Conservation (phyloP, 2,797 vertebrate genomes). For the Pyrocephalus nanus region DNA sequence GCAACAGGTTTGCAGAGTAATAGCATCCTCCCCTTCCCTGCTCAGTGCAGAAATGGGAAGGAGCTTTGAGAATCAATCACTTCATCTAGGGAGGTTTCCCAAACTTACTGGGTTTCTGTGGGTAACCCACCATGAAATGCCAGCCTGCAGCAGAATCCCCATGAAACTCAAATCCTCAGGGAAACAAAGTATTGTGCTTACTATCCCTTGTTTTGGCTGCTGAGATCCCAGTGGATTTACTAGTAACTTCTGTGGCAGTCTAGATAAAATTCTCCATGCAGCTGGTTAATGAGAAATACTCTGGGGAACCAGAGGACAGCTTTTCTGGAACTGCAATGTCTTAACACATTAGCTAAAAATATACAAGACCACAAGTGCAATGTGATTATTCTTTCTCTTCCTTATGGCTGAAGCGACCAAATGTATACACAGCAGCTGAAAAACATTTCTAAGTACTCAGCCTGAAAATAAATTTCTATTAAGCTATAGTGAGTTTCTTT, state of each 20-base stretch:
- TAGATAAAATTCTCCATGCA: neutral
- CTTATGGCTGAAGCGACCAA: constrained; percentile 4
- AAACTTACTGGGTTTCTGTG: neutral
- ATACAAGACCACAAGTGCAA: neutral
- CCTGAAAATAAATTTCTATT: neutral
- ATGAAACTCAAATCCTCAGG: neutral
- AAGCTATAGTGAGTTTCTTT: neutral
- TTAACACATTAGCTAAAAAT: constrained; percentile 24
- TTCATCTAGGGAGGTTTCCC: neutral
- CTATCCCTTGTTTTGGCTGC: neutral
- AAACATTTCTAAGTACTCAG: neutral
- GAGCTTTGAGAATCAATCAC: neutral
- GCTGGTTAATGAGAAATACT: constrained; percentile 16
- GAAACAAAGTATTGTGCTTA: neutral
- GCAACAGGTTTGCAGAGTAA: neutral
- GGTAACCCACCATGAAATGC: neutral
- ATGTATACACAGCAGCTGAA: neutral
- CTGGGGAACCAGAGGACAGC: neutral
- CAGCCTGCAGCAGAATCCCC: neutral
- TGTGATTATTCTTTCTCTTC: neutral
- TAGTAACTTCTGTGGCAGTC: neutral
- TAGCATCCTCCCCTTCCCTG: neutral
- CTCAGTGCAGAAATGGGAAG: neutral
- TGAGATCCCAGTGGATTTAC: neutral
- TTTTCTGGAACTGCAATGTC: constrained; percentile 25